phyloP scores from a whole-genome alignment of 2,888 invertebrate species.

The Drosophila aldrichi region DNA sequence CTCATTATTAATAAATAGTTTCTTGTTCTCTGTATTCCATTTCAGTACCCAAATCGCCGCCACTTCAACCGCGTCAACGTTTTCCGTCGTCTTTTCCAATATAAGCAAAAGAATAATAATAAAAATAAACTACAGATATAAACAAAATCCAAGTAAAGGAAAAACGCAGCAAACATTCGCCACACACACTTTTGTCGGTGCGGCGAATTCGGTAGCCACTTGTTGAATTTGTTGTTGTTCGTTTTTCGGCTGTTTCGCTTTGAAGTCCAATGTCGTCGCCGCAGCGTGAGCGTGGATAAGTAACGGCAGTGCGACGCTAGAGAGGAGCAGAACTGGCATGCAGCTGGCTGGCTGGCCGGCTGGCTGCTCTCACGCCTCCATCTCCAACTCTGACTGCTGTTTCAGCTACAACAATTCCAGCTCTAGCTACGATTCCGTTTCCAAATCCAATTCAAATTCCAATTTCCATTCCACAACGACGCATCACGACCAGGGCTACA shows the following conservation, averaged over 20 bases:
- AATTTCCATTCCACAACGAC: conserved; percentile 14
- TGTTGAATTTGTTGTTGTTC: conserved; percentile 48
- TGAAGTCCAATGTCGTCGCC: conserved; percentile 35
- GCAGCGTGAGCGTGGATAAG: conserved; percentile 40
- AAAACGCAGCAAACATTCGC: conserved; percentile 10
- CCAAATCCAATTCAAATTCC: conserved; percentile 10
- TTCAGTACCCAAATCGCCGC: conserved; percentile 74
- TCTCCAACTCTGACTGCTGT: conserved; percentile 16
- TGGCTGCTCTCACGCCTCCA: conserved; percentile 63
- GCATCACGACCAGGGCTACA: conserved; percentile 7
- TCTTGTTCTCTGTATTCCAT: conserved; percentile 77
- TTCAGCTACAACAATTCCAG: conserved; percentile 9
- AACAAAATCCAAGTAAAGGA: background rate
- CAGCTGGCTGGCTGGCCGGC: conserved; percentile 71
- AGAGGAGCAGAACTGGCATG: conserved; percentile 58
- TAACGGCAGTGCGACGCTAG: conserved; percentile 29
- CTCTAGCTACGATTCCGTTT: conserved; percentile 7
- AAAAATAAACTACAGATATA: background rate
- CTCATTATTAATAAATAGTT: conserved; percentile 81
- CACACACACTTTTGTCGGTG: background rate
- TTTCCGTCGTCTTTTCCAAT: conserved; percentile 27
- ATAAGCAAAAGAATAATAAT: background rate
- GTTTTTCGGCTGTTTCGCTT: conserved; percentile 7
- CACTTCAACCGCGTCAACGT: conserved; percentile 66
- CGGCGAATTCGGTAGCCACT: conserved; percentile 50